Percentiles rank a stretch among this genome's conserved stretches.
Evolutionary conservation across 1,140 invertebrate genomes (phyloP).

Genomic region (Anastrepha obliqua): DNA sequence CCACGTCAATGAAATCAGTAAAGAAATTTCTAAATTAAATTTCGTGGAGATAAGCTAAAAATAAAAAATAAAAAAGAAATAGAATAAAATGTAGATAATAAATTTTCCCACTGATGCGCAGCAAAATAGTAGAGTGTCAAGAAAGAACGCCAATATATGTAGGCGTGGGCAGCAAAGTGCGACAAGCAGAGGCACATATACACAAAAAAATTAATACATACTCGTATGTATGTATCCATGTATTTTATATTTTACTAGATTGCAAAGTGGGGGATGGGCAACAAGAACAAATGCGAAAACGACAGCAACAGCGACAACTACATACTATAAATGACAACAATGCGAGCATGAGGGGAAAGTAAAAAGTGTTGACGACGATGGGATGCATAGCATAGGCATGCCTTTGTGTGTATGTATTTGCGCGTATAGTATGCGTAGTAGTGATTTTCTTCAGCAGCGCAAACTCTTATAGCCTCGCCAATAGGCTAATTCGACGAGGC

Average conservation of each 20-base stretch:
- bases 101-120: constrained; percentile 30
- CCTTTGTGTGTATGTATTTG: not conserved
- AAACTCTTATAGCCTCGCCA: not conserved
- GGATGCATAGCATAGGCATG: not conserved
- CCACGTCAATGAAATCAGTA: constrained; percentile 39
- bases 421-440: not conserved
- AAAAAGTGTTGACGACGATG: not conserved
- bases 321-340: not conserved
- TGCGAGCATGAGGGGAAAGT: not conserved
- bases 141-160: constrained; percentile 19
- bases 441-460: not conserved
- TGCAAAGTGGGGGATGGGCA: not conserved
- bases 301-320: not conserved
- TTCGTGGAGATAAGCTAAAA: constrained; percentile 21
- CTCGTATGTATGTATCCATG: not conserved
- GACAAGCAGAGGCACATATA: not conserved
- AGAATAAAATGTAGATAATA: constrained; percentile 19
- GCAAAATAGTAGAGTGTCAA: constrained; percentile 18
- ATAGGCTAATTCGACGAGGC: not conserved
- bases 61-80: not conserved
- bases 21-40: constrained; percentile 48
- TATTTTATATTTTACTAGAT: not conserved
- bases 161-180: not conserved
- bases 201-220: not conserved
- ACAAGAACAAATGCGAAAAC: not conserved